These are phyloP conservation scores for Quiscalus mexicanus DNA, from an alignment of 2,113 vertebrate species.

Conservation along the genomic window DNA sequence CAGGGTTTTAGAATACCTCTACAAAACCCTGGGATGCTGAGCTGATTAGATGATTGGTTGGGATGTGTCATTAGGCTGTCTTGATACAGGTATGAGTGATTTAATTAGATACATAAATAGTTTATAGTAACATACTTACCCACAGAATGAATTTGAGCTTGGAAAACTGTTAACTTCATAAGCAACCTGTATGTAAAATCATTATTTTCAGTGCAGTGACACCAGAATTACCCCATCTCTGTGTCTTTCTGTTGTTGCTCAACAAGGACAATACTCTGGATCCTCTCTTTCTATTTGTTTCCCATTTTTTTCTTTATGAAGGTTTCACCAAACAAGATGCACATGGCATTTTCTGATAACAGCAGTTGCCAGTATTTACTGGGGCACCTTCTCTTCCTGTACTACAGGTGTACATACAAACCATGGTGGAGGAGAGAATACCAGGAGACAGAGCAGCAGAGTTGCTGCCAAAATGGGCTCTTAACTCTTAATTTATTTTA, in stretches of 20 bases:
- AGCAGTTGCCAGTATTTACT: background rate
- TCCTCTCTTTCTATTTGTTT: background rate
- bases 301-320: background rate
- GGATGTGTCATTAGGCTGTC: background rate
- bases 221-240: background rate
- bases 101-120: background rate
- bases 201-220: background rate
- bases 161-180: background rate
- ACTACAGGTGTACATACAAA: background rate
- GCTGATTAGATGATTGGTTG: background rate
- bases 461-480: background rate
- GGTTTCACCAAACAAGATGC: background rate
- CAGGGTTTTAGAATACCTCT: background rate
- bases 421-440: background rate
- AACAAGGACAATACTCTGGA: background rate
- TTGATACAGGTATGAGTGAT: background rate
- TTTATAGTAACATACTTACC: background rate
- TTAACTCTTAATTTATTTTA: background rate
- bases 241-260: background rate
- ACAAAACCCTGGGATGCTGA: background rate
- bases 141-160: background rate
- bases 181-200: background rate
- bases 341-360: background rate
- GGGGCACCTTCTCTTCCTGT: background rate
- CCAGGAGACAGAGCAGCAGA: background rate